Conservation (phyloP, 2,888 invertebrate genomes). For the Brachyptera risi region DNA sequence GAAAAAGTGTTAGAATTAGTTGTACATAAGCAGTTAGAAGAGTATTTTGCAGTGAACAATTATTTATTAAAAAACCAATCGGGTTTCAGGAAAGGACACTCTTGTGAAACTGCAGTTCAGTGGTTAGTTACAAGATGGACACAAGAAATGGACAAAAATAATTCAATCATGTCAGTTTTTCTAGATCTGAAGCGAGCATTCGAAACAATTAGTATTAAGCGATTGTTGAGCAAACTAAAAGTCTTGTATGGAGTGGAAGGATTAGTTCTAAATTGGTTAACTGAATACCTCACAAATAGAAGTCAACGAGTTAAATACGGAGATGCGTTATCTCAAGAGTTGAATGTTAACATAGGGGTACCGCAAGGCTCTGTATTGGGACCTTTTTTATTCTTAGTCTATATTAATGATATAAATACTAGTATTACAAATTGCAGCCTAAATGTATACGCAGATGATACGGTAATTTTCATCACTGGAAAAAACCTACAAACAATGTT, state of each 20-base stretch:
- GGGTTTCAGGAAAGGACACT: constrained; percentile 26
- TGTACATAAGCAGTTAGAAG: constrained; percentile 24
- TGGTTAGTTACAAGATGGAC: constrained; percentile 26
- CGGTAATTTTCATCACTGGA: too few relatives aligned
- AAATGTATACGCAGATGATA: too few relatives aligned
- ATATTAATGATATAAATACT: constrained; percentile 27
- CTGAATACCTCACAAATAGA: constrained; percentile 28
- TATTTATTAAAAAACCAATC: constrained; percentile 20
- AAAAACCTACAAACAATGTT: too few relatives aligned
- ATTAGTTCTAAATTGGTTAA: constrained; percentile 17
- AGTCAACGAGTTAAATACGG: constrained; percentile 26
- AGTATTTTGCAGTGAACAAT: constrained; percentile 27
- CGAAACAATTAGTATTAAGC: constrained; percentile 28
- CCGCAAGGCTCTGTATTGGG: constrained; percentile 34
- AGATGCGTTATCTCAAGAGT: constrained; percentile 13
- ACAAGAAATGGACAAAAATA: constrained; percentile 20
- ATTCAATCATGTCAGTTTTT: constrained; percentile 21
- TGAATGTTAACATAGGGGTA: constrained; percentile 26
- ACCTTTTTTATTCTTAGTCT: constrained; percentile 32
- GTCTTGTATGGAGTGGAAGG: constrained; percentile 23
- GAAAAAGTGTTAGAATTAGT: constrained; percentile 32
- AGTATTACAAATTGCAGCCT: too few relatives aligned
- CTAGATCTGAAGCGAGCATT: constrained; percentile 28
- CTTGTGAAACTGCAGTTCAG: constrained; percentile 28
- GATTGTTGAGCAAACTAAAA: constrained; percentile 27